These are phyloP conservation scores for Drosophila suboccidentalis DNA, from an alignment of 2,888 invertebrate genomes.

Conservation along the genomic window DNA sequence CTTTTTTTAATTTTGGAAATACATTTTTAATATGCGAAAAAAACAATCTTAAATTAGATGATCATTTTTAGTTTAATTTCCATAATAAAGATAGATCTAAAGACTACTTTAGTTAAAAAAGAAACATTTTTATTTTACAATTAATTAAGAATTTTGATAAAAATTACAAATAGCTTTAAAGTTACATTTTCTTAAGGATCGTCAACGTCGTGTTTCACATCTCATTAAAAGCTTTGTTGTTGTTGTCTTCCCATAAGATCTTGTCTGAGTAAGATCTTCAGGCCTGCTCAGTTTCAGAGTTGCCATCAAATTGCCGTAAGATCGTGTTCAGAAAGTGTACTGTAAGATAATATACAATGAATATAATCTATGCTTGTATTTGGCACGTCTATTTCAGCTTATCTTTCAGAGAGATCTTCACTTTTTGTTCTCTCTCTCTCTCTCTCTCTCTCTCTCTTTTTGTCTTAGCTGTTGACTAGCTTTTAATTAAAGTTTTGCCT, in stretches of 20 bases:
- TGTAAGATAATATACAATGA: slow-evolving; percentile 3
- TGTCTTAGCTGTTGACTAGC: slow-evolving; percentile 23
- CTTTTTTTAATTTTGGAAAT: too few species aligned
- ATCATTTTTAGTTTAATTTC: too few species aligned
- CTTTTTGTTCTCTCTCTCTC: slow-evolving; percentile 12
- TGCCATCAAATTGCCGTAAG: slow-evolving; percentile 19
- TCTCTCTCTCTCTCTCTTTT: slow-evolving; percentile 27
- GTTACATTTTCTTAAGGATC: not conserved
- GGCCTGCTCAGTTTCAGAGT: slow-evolving; percentile 11
- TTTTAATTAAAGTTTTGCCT: slow-evolving; percentile 58
- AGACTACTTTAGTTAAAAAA: not conserved
- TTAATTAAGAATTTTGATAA: too few species aligned
- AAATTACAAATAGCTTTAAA: not conserved
- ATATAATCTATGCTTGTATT: slow-evolving; percentile 16
- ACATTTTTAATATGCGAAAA: too few species aligned
- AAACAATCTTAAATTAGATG: too few species aligned
- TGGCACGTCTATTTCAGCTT: slow-evolving; percentile 25
- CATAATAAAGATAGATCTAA: too few species aligned
- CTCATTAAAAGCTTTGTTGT: not conserved
- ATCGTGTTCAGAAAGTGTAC: slow-evolving; percentile 27
- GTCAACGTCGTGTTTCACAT: not conserved
- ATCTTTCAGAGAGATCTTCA: slow-evolving; percentile 54
- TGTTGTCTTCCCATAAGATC: slow-evolving; percentile 12
- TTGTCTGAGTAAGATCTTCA: slow-evolving; percentile 5
- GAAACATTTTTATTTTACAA: not conserved